Conservation (phyloP, 1,140 invertebrate genomes). For the Atopsyche davidsoni region DNA sequence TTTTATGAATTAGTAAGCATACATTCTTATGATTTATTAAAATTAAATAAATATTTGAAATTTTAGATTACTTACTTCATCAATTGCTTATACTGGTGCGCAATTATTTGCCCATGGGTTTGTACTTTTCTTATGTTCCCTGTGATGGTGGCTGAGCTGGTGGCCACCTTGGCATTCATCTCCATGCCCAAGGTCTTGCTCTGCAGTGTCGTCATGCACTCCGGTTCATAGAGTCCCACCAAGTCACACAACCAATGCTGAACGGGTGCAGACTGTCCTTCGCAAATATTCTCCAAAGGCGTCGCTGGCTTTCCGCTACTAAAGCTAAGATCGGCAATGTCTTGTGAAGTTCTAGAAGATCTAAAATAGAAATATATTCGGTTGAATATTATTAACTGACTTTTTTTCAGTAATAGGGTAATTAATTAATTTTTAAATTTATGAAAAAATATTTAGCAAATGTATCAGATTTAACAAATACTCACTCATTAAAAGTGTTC, state of each 20-base stretch:
- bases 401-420: too few species aligned
- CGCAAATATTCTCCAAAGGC: constrained; percentile 39
- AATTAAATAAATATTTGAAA: not conserved
- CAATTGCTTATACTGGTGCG: constrained; percentile 47
- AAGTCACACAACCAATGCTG: constrained; percentile 64
- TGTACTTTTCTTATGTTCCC: constrained; percentile 49
- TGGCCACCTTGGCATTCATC: constrained; percentile 43
- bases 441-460: constrained; percentile 1
- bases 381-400: not conserved
- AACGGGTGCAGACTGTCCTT: constrained; percentile 42
- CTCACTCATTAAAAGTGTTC: constrained; percentile 28
- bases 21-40: not conserved
- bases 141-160: constrained; percentile 46
- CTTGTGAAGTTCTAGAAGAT: constrained; percentile 8
- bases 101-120: constrained; percentile 47
- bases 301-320: too few species aligned
- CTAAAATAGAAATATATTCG: constrained; percentile 10
- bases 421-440: too few species aligned
- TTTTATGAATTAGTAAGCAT: not conserved
- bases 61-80: constrained; percentile 36
- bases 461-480: constrained; percentile 10
- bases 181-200: constrained; percentile 65
- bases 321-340: not conserved
- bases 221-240: constrained; percentile 59
- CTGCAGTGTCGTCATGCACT: constrained; percentile 76